phyloP scores from a whole-genome alignment of 1,140 invertebrate genomes.

The Metopolophium dirhodum region DNA sequence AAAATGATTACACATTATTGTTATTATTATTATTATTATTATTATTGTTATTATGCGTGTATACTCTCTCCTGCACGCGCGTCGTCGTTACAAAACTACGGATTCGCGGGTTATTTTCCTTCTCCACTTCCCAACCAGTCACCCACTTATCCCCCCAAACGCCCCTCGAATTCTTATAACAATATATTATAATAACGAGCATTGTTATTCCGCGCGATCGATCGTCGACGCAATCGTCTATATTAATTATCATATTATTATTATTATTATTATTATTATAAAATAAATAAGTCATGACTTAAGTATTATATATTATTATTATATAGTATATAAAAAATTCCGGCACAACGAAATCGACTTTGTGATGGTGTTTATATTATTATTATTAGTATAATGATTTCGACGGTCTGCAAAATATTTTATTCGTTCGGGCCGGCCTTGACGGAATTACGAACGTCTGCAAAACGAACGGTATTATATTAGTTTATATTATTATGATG shows the following conservation, averaged over 20 bases:
- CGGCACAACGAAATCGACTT: background rate
- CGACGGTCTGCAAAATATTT: background rate
- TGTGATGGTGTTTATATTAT: background rate
- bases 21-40: background rate
- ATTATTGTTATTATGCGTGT: background rate
- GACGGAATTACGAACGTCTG: background rate
- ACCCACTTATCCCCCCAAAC: background rate
- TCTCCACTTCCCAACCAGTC: too few relatives aligned
- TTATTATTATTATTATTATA: background rate
- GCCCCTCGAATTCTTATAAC: background rate
- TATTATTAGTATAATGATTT: background rate
- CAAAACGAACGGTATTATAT: background rate
- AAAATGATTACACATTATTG: background rate
- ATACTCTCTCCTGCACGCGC: background rate
- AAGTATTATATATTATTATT: background rate
- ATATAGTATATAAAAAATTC: background rate
- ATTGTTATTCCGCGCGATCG: background rate
- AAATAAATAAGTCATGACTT: conserved; percentile 14
- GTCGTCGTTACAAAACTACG: background rate
- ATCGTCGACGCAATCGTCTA: background rate
- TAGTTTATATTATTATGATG: background rate
- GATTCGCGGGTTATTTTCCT: background rate
- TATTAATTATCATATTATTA: conserved; percentile 6
- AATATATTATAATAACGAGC: background rate
- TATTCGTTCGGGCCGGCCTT: background rate